Evolutionary conservation across 1,140 invertebrate genomes (phyloP).

Genomic region (Atta colombica): DNA sequence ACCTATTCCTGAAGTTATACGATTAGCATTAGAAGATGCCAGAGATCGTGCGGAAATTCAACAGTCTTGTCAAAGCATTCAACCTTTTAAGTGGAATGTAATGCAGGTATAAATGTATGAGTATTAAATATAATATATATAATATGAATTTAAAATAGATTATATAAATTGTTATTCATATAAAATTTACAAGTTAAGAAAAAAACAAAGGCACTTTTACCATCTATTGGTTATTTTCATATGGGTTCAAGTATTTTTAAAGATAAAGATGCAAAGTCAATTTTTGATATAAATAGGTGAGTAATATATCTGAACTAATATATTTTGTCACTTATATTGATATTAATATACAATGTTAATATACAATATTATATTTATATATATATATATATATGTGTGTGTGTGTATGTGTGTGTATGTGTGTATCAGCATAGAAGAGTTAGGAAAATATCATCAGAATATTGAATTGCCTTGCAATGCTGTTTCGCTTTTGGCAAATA

Average conservation of each 20-base stretch:
- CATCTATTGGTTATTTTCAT: conserved; percentile 81
- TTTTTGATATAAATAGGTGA: conserved; percentile 82
- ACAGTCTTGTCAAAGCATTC: conserved; percentile 12
- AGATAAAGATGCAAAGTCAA: conserved; percentile 77
- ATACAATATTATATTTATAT: not conserved
- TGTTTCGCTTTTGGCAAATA: conserved; percentile 81
- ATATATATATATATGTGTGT: not conserved
- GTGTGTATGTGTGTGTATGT: conserved; percentile 33
- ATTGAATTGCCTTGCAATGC: conserved; percentile 82
- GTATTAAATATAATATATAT: not conserved
- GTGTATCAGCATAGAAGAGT: conserved; percentile 66
- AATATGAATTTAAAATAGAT: not conserved
- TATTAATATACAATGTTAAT: conserved; percentile 2
- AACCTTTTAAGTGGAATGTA: conserved; percentile 74
- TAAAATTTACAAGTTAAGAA: conserved; percentile 48
- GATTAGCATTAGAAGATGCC: conserved; percentile 77
- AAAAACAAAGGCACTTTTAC: conserved; percentile 74
- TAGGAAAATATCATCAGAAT: conserved; percentile 80
- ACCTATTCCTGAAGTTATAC: conserved; percentile 79
- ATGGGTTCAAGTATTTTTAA: conserved; percentile 80
- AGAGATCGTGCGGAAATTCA: conserved; percentile 72
- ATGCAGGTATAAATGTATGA: conserved; percentile 47
- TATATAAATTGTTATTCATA: not conserved
- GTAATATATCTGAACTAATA: conserved; percentile 4
- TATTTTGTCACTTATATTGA: conserved; percentile 16